phyloP scores from a whole-genome alignment of 2,797 vertebrate genomes.

The Notolabrus celidotus region DNA sequence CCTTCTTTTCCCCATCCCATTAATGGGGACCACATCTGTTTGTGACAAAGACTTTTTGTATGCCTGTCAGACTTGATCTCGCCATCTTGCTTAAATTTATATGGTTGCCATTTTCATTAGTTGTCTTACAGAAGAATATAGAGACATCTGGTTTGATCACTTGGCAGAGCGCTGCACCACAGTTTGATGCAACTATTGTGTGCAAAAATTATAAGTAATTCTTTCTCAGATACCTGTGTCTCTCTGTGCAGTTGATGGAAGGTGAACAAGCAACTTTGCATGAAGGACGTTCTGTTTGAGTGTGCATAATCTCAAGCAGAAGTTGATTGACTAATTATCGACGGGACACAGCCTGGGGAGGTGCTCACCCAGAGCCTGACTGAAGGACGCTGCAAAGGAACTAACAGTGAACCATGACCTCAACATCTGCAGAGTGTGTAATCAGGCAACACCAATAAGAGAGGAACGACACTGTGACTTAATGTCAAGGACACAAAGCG shows the following conservation, averaged over 20 bases:
- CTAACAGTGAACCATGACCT: slow-evolving; percentile 31
- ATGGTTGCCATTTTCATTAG: slow-evolving; percentile 66
- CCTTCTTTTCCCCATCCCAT: slow-evolving; percentile 36
- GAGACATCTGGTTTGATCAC: slow-evolving; percentile 84
- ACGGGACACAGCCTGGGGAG: slow-evolving; percentile 23
- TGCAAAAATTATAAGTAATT: slow-evolving; percentile 1
- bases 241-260: background rate
- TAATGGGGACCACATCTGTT: slow-evolving; percentile 74
- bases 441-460: slow-evolving; percentile 18
- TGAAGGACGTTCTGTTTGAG: slow-evolving; percentile 36
- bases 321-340: slow-evolving; percentile 38
- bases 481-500: slow-evolving; percentile 10
- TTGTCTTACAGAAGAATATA: slow-evolving; percentile 85
- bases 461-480: slow-evolving; percentile 1
- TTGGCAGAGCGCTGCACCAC: slow-evolving; percentile 35
- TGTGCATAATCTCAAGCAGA: slow-evolving; percentile 16
- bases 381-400: slow-evolving; percentile 20
- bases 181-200: slow-evolving; percentile 1
- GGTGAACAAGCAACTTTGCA: slow-evolving; percentile 26
- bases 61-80: slow-evolving; percentile 81
- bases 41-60: slow-evolving; percentile 85
- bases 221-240: background rate
- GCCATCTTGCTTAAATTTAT: slow-evolving; percentile 69
- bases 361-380: slow-evolving; percentile 11
- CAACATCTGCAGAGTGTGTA: slow-evolving; percentile 41